phyloP scores from a whole-genome alignment of 2,888 invertebrate species.

The Acanthosoma haemorrhoidale region DNA sequence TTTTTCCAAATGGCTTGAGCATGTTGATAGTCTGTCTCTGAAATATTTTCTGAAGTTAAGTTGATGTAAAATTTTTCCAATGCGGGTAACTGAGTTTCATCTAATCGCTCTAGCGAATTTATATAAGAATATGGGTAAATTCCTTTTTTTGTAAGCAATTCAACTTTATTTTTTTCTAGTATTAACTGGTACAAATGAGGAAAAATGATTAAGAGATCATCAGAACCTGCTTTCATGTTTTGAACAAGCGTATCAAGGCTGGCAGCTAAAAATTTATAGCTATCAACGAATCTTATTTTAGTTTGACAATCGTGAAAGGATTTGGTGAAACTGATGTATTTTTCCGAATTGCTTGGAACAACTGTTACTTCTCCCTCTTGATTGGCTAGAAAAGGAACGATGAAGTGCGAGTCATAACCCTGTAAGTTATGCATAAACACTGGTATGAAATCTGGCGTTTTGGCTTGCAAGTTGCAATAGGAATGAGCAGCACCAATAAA shows the following conservation, averaged over 20 bases:
- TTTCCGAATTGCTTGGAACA: no score
- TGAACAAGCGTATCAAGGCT: no score
- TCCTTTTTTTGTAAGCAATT: slow-evolving; percentile 37
- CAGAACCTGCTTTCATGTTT: no score
- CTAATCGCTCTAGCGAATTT: not conserved
- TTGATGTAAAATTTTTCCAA: slow-evolving; percentile 2
- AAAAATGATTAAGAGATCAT: no score
- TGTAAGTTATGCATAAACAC: no score
- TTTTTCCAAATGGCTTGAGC: not conserved
- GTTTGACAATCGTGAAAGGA: no score
- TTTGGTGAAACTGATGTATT: no score
- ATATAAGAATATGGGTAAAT: slow-evolving; percentile 25
- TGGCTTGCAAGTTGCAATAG: not conserved
- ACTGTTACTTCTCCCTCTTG: no score
- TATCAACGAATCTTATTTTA: no score
- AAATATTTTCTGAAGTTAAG: slow-evolving; percentile 2
- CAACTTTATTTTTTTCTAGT: not conserved
- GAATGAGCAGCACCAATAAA: not conserved
- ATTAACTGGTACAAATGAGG: not conserved
- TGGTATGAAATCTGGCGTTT: not conserved
- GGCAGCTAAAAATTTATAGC: no score
- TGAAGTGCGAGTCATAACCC: no score
- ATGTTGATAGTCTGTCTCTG: not conserved
- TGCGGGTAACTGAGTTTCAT: not conserved
- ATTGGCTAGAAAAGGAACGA: no score